phyloP scores from a whole-genome alignment of 2,113 vertebrate genomes.

The Grus americana region DNA sequence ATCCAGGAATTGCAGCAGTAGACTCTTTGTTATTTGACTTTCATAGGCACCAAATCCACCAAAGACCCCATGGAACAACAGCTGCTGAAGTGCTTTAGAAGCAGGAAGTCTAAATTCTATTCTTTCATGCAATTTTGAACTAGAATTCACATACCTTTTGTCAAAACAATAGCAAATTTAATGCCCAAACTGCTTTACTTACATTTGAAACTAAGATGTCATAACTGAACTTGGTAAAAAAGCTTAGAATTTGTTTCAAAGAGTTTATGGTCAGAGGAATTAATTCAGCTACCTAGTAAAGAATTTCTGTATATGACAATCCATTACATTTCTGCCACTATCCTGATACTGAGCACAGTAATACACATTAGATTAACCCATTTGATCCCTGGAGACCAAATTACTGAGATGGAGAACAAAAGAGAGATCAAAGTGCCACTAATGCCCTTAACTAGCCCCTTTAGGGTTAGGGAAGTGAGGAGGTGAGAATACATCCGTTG shows the following conservation, averaged over 20 bases:
- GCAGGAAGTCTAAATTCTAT: background rate
- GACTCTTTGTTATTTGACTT: background rate
- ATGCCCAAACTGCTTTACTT: background rate
- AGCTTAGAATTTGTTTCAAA: background rate
- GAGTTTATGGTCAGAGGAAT: background rate
- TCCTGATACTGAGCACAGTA: background rate
- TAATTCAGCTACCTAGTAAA: background rate
- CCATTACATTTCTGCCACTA: background rate
- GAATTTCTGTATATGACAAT: background rate
- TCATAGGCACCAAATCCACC: background rate
- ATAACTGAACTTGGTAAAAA: background rate
- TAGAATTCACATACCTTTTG: background rate
- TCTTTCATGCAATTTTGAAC: background rate
- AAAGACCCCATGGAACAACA: background rate
- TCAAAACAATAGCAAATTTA: background rate
- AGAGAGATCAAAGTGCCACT: conserved; percentile 33
- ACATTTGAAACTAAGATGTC: background rate
- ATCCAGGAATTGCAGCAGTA: background rate
- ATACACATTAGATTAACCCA: background rate
- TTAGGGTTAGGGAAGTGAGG: background rate
- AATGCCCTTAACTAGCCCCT: conserved; percentile 28
- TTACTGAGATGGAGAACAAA: conserved; percentile 16
- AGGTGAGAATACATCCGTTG: background rate
- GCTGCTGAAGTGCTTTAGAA: background rate
- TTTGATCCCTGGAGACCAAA: background rate